Evolutionary conservation across 2,113 vertebrate species (phyloP).

Genomic region (Donacobius atricapilla): DNA sequence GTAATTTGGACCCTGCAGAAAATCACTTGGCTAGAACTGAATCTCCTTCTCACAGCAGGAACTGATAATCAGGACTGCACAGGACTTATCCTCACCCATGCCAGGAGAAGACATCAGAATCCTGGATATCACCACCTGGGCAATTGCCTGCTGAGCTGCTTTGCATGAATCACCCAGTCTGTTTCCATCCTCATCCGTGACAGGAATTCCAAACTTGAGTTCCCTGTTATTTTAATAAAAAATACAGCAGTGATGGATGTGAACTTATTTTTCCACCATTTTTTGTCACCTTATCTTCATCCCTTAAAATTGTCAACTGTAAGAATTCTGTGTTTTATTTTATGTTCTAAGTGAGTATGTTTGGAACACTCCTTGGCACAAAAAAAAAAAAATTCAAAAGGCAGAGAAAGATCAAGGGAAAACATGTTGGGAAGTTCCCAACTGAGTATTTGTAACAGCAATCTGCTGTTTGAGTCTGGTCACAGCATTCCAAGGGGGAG

Average conservation of each 20-base stretch:
- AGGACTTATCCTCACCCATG: constrained; percentile 82
- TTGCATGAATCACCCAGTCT: constrained; percentile 91
- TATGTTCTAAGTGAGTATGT: background rate
- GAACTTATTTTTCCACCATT: background rate
- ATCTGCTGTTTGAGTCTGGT: background rate
- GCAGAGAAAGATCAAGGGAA: background rate
- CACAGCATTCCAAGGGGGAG: background rate
- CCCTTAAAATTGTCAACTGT: background rate
- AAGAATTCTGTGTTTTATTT: background rate
- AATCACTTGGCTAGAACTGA: background rate
- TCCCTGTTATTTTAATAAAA: constrained; percentile 80
- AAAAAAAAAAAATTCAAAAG: background rate
- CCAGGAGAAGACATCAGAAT: constrained; percentile 97
- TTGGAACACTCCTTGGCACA: background rate
- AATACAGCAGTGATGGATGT: background rate
- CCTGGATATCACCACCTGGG: constrained; percentile 93
- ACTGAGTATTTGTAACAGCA: background rate
- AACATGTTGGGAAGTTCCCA: background rate
- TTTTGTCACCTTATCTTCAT: background rate
- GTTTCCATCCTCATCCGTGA: constrained; percentile 89
- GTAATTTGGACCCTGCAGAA: background rate
- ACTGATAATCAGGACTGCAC: background rate
- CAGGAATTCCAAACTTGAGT: constrained; percentile 88
- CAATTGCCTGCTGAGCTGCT: constrained; percentile 92
- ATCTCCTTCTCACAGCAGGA: background rate